Base-by-base conservation (phyloP, 2,113 vertebrate genomes). In the Callocephalon fimbriatum region DNA sequence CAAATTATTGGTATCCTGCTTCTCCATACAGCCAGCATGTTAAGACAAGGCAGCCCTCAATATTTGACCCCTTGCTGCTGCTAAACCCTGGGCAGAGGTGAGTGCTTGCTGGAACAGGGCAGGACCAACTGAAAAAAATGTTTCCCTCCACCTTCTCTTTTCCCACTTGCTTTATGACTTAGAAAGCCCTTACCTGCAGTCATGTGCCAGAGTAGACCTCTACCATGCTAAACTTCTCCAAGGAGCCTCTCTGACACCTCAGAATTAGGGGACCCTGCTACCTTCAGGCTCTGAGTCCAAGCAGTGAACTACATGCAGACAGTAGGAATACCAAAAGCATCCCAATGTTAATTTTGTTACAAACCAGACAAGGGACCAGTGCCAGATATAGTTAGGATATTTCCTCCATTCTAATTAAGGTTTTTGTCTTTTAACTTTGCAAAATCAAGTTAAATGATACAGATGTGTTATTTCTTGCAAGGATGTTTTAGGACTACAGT, bases 181-280 rank as follows among this genome's bases (percentile, higher is more conserved):
- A 22, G 15, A 9, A 77, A 45, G 21, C 5, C 26, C 31, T 65
- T 4, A 3, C 20, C 15, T 37, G 22, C 15, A 21, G 48, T 9
- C 9, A 44, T 25, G 22, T 15, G 16, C 26, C 10, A 19, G 27
- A 9, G 29, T 7, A 87, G 22, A 9, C n/a, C 4, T 56, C 23
- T 44, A 48, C 15, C 7, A 3, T 7, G 12, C 10, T 7, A 12
- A 58, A n/a, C 23, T 35, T 73, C 5, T 7, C 4, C 16, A 14
- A 38, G 58, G 20, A 66, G n/a, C 5, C 4, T 51, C 22, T 56
- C 50, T 44, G 44, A 50, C 15, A 19, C 10, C 37, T 59, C 22
- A 16, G 5, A 38, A 50, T 65, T 27, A 68, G 47, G 26, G 4
- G 6, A 8, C 12, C 8, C 9, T 0, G 0, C 9, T 63, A 7